Conservation (phyloP, 2,113 vertebrate genomes). For the Anoplopoma fimbria region DNA sequence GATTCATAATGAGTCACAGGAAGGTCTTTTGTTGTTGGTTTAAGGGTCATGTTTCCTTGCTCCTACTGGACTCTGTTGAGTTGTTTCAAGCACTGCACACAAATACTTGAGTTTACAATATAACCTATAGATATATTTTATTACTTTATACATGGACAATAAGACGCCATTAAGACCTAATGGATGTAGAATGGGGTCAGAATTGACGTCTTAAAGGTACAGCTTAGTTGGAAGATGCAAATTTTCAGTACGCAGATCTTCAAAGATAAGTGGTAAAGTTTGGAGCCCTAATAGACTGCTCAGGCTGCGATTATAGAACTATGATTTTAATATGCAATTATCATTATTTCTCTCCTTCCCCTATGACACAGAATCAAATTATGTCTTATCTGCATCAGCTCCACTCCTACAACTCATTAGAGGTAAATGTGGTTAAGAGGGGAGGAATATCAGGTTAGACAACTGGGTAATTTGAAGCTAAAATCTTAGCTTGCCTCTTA, state of each 20-base stretch:
- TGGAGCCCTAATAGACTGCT: slow-evolving; percentile 5
- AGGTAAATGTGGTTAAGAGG: not conserved
- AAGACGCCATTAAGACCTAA: not conserved
- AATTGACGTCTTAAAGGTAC: slow-evolving; percentile 12
- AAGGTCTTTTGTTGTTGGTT: not conserved
- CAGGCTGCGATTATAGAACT: slow-evolving; percentile 32
- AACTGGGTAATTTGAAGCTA: slow-evolving; percentile 17
- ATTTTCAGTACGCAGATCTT: slow-evolving; percentile 40
- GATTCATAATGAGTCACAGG: not conserved
- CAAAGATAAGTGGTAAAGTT: slow-evolving; percentile 48
- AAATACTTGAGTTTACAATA: not conserved
- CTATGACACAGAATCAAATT: slow-evolving; percentile 53
- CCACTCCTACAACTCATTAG: slow-evolving; percentile 37
- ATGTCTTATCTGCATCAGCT: slow-evolving; percentile 36
- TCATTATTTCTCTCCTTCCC: slow-evolving; percentile 37
- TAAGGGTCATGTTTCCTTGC: not conserved
- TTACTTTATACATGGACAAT: not conserved
- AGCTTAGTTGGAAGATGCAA: slow-evolving; percentile 4
- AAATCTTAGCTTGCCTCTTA: slow-evolving; percentile 25
- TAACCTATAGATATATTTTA: not conserved
- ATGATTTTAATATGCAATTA: slow-evolving; percentile 61
- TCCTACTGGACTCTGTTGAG: not conserved
- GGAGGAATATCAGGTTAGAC: slow-evolving; percentile 16
- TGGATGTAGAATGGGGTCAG: slow-evolving; percentile 2
- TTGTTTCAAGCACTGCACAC: not conserved